phyloP scores from a whole-genome alignment of 2,113 vertebrate genomes.

The Rattus rattus region DNA sequence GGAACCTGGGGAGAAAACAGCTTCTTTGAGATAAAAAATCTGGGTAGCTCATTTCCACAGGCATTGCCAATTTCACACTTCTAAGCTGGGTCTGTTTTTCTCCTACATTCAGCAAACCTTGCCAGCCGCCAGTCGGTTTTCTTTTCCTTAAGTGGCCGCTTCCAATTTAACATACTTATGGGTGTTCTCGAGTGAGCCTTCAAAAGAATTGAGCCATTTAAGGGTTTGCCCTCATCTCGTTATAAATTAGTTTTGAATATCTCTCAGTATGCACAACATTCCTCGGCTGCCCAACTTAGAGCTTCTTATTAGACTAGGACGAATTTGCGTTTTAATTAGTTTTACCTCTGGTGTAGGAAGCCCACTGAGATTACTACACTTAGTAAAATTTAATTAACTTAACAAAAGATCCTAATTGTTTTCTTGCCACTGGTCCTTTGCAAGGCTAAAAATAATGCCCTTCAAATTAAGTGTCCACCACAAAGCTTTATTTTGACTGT shows the following conservation, averaged over 20 bases:
- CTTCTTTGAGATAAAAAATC: slow-evolving; percentile 36
- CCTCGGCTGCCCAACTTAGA: slow-evolving; percentile 83
- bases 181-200: slow-evolving; percentile 83
- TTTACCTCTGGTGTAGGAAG: slow-evolving; percentile 91
- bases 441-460: slow-evolving; percentile 87
- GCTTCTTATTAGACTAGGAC: slow-evolving; percentile 91
- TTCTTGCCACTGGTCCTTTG: slow-evolving; percentile 89
- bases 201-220: slow-evolving; percentile 82
- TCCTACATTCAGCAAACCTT: slow-evolving; percentile 49
- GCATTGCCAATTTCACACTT: neutral
- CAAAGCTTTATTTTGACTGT: slow-evolving; percentile 79
- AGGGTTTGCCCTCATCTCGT: slow-evolving; percentile 81
- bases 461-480: slow-evolving; percentile 85
- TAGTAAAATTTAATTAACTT: slow-evolving; percentile 97
- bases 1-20: neutral
- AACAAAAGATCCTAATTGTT: slow-evolving; percentile 95
- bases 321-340: slow-evolving; percentile 95
- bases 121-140: slow-evolving; percentile 43
- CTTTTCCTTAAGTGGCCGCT: slow-evolving; percentile 63
- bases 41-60: neutral
- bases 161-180: slow-evolving; percentile 78
- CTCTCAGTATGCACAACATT: slow-evolving; percentile 87
- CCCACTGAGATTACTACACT: slow-evolving; percentile 91
- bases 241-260: slow-evolving; percentile 87
- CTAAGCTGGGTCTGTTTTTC: slow-evolving; percentile 50